Base-by-base conservation (phyloP, 2,888 invertebrate genomes). In the Meloe dianella region DNA sequence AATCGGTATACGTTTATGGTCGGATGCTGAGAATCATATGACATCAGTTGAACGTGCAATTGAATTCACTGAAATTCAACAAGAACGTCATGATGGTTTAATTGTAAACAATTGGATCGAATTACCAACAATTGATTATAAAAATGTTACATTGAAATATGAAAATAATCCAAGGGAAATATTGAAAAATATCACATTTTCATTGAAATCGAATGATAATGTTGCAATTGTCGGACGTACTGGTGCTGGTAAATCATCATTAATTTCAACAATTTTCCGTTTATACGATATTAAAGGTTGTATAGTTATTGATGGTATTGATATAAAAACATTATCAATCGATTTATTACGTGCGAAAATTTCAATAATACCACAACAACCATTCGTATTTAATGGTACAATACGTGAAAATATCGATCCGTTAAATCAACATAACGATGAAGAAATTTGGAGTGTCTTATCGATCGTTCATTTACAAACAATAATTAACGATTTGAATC, bases 341-440 rank as follows among this genome's bases (percentile, higher is more conserved):
- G 89, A 90, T 74, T 88, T 91, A 78, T 85, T 93, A 20, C 87
- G 93, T 62, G 89, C 90, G 47, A 89, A 89, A 77, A 87, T 94
- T 68, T 92, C 93, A 14, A 93, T 94, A 77, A 94, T 94, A 59
- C 93, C 93, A 0, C 93, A 94, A 81, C 93, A 93, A 78, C 93
- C 94, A 0, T 91, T 93, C 66, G 84, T 93, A 59, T 93, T 96
- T 84, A 91, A 92, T 0, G 95, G 95, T 51, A 91, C 93, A 8
- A 87, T 96, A 85, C 86, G 96, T 2, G 90, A 90, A 77, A 96
- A 96, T 84, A 86, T 96, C 64, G 96, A 96, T 85, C 96, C 96
- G 3, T 93, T 94, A 80, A 88, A 90, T 67, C 88, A 90, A 77
- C 91, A 90, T 77, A 86, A 88, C 0, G 95, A 96, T 75, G 86